phyloP scores from a whole-genome alignment of 1,140 invertebrate species.

The Lordiphosa mommai region DNA sequence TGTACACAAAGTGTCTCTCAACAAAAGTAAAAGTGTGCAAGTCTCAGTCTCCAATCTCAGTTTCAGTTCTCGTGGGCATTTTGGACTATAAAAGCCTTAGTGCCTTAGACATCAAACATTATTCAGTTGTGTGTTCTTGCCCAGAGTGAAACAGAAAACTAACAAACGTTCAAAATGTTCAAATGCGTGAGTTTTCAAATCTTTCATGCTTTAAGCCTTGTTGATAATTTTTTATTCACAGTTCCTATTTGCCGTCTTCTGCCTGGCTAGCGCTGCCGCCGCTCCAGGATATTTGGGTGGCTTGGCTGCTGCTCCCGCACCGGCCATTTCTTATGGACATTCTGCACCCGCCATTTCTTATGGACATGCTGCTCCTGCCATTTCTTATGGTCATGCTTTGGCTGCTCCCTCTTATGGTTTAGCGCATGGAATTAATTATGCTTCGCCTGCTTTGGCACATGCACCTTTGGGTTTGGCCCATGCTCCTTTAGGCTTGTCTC shows the following conservation, averaged over 20 bases:
- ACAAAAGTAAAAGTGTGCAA: slow-evolving; percentile 68
- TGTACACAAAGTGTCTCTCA: slow-evolving; percentile 51
- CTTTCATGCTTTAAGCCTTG: background rate
- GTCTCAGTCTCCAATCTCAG: slow-evolving; percentile 22
- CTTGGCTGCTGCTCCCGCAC: slow-evolving; percentile 27
- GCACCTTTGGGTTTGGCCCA: slow-evolving; percentile 48
- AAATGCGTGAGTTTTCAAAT: slow-evolving; percentile 63
- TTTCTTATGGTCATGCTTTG: slow-evolving; percentile 49
- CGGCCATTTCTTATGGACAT: slow-evolving; percentile 36
- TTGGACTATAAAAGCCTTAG: slow-evolving; percentile 71
- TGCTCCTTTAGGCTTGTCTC: slow-evolving; percentile 42
- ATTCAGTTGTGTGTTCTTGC: slow-evolving; percentile 69
- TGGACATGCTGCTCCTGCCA: slow-evolving; percentile 31
- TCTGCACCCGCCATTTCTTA: slow-evolving; percentile 48
- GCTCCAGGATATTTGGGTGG: slow-evolving; percentile 68
- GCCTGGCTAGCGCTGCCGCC: slow-evolving; percentile 63
- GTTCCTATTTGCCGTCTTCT: slow-evolving; percentile 53
- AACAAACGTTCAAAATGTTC: slow-evolving; percentile 46
- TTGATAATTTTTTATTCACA: slow-evolving; percentile 6
- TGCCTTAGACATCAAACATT: slow-evolving; percentile 40
- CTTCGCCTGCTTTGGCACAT: slow-evolving; percentile 32
- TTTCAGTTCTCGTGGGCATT: slow-evolving; percentile 11
- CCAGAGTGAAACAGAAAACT: slow-evolving; percentile 27
- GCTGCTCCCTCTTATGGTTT: slow-evolving; percentile 25
- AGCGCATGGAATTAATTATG: slow-evolving; percentile 12